Base-by-base conservation (phyloP, 2,797 vertebrate genomes). In the Alcedo atthis region DNA sequence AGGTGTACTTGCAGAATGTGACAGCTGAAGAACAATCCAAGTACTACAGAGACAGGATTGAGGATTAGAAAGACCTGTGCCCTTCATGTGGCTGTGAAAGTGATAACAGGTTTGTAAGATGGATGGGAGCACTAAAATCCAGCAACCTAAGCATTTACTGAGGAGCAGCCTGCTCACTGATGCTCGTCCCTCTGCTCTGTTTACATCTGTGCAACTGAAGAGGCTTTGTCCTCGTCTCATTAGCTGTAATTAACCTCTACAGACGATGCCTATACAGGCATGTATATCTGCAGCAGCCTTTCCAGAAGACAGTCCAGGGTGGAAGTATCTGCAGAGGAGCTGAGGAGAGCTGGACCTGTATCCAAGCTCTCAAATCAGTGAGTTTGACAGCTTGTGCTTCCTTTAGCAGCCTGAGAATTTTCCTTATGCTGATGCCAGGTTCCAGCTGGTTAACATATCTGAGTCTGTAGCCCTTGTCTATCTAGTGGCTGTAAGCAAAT, bases 101-200 rank as follows among this genome's bases (percentile, higher is more conserved):
- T 5, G 43, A 14, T 35, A n/a, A 15, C 32, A 11, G 25, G 10
- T 58, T 42, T 57, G 37, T 33, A 18, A 40, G 20, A 15, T 10
- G 28, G 40, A 7, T 28, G 24, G 61, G 18, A 78, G 35, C 61
- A 40, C 15, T 24, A 43, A 3, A 37, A 35, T 55, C 7, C 18
- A 16, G 28, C 49, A n/a, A 11, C 21, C 9, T 2, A 22, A 46
- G 46, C 28, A 2, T 37, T 8, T 57, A n/a, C 59, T 37, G 48
- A 30, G 22, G 4, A 21, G n/a, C 37, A 55, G 17, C 10, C 5
- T 0, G 3, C 59, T 80, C 18, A 1, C 49, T 20, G 32, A 1
- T 35, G 15, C 19, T 16, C 8, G 9, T 37, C 32, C 1, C 76
- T 81, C 8, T 33, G 55, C 53, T 48, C 61, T 58, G 63, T 28